A percentile compares a stretch with the other conserved stretches of the same genome.
Evolutionary conservation across 2,797 vertebrate species (phyloP).

Genomic region (Pseudocheirus occidentalis): DNA sequence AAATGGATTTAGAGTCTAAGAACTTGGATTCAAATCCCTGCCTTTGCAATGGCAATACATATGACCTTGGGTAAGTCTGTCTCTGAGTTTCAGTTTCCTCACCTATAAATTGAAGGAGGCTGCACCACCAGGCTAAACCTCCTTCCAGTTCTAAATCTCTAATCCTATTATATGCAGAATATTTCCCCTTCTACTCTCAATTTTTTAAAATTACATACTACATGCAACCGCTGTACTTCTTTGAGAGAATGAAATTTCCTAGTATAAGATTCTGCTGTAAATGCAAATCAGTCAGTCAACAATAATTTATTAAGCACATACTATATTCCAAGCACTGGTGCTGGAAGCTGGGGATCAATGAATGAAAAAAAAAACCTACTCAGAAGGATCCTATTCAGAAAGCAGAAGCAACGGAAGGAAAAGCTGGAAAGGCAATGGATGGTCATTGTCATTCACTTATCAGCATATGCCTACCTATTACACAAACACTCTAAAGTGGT

Average conservation of each 20-base stretch:
- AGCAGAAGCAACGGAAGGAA: background rate
- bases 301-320: background rate
- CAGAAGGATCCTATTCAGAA: background rate
- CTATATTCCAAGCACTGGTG: background rate
- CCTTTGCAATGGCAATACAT: background rate
- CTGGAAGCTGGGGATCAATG: background rate
- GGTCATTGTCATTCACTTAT: background rate
- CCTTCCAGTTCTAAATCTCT: background rate
- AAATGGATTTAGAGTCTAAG: background rate
- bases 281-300: background rate
- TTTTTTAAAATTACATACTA: background rate
- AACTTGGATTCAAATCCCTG: background rate
- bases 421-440: background rate
- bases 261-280: background rate
- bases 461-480: background rate
- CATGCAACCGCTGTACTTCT: background rate
- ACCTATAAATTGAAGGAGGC: background rate
- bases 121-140: background rate
- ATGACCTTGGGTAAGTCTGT: background rate
- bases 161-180: background rate
- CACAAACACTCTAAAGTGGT: background rate
- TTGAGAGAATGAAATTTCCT: background rate
- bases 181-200: background rate
- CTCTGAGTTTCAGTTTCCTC: background rate
- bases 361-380: background rate